Base-by-base conservation (phyloP, 2,797 vertebrate genomes). In the Distichodus sexfasciatus region DNA sequence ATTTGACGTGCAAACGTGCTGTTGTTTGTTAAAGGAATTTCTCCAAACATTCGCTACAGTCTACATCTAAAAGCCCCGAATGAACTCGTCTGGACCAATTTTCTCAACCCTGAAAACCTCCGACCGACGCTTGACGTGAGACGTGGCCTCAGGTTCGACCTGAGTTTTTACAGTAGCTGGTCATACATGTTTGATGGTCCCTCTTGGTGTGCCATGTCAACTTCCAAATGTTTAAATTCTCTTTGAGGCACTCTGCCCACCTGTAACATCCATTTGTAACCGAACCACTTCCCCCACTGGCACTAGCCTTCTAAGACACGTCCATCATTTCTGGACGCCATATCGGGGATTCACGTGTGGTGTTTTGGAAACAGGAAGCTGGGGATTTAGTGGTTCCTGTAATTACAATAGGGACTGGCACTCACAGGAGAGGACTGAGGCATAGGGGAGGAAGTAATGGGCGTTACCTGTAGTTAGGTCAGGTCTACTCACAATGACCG, bases 341-440 rank as follows among this genome's bases (percentile, higher is more conserved):
- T 26, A 2, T 38, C 4, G 21, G 29, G 29, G 41, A 43, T 43
- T 57, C 43, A 81, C 78, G 74, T 80, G 80, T 77, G 62, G 57
- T 83, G 81, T 85, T 87, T 82, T 79, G 80, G 78, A 83, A 76
- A 81, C 75, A 72, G 82, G 69, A 85, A 83, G 84, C 82, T 53
- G 26, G 84, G 81, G 84, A 87, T 75, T 82, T 82, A 83, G 82
- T 82, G 19, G 80, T 85, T 87, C 82, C 82, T 83, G 77, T 78
- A 82, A 63, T 87, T 81, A 82, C 73, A 11, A 33, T 4, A 38
- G 79, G 80, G 82, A 85, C 81, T 79, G 80, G 85, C 85, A 83
- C 81, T 79, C 74, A 65, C 9, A 11, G 15, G 31, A 48, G 14
- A 31, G 14, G 24, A n/a, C 11, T 9, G 15, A 33, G 26, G 23